phyloP scores from a whole-genome alignment of 2,888 invertebrate species.

The Eurois occulta region DNA sequence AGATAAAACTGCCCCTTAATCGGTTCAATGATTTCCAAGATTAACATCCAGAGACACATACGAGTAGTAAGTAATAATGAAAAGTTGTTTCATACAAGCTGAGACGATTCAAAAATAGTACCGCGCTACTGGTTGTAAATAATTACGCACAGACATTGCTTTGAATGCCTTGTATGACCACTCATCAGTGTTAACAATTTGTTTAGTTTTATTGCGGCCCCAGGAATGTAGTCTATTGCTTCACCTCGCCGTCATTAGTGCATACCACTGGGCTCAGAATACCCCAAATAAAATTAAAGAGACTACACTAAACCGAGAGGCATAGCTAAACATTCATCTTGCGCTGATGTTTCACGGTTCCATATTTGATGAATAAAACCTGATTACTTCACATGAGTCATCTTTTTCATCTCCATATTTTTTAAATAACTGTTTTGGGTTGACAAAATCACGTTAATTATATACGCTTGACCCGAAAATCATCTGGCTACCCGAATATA shows the following conservation, averaged over 20 bases:
- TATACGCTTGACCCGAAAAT: constrained; percentile 37
- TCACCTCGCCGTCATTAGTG: constrained; percentile 76
- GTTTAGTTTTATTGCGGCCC: constrained; percentile 72
- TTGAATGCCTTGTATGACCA: constrained; percentile 65
- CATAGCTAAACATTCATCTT: constrained; percentile 69
- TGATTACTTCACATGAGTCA: constrained; percentile 36
- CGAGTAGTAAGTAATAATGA: constrained; percentile 46
- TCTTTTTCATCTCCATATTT: constrained; percentile 20
- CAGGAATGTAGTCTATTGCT: constrained; percentile 74
- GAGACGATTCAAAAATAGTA: constrained; percentile 60
- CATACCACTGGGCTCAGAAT: constrained; percentile 77
- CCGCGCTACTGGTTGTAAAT: constrained; percentile 66
- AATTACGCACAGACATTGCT: constrained; percentile 67
- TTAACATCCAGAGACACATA: constrained; percentile 41
- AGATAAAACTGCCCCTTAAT: constrained; percentile 42
- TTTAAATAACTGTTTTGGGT: constrained; percentile 28
- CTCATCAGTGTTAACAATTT: constrained; percentile 70
- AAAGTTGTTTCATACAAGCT: constrained; percentile 55
- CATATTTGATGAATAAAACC: constrained; percentile 52
- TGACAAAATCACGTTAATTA: constrained; percentile 54
- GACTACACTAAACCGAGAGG: constrained; percentile 58
- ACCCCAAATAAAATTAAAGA: constrained; percentile 78
- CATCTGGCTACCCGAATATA: constrained; percentile 50
- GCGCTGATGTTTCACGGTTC: constrained; percentile 40
- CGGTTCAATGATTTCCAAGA: constrained; percentile 54